A percentile compares a stretch with the other conserved stretches of the same genome.
These are phyloP conservation scores for Candoia aspera DNA, from an alignment of 2,113 vertebrate species.

Conservation along the genomic window DNA sequence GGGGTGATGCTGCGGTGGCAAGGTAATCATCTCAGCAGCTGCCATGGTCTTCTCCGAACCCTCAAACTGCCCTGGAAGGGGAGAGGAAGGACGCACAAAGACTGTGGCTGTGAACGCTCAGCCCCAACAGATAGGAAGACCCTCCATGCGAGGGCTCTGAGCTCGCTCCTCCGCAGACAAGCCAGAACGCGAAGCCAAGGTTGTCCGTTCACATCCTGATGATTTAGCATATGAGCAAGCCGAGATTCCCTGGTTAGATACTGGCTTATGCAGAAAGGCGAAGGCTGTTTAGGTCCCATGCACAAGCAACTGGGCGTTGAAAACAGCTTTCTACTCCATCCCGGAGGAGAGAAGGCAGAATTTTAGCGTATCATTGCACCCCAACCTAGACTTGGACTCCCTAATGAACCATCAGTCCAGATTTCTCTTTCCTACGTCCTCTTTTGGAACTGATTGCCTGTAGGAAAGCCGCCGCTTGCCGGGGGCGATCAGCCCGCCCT, in stretches of 20 bases:
- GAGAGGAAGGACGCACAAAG: background rate
- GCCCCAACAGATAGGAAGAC: too few species aligned
- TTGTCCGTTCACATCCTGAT: background rate
- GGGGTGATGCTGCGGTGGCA: slow-evolving; percentile 69
- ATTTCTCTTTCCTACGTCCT: background rate
- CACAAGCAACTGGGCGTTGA: background rate
- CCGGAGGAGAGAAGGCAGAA: too few species aligned
- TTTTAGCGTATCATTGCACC: too few species aligned
- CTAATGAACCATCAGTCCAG: background rate
- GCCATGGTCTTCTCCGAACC: slow-evolving; percentile 74
- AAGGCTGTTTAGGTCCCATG: background rate
- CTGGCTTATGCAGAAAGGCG: accelerated
- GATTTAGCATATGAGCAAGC: background rate
- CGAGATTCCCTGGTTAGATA: background rate
- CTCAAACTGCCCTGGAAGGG: slow-evolving; percentile 88
- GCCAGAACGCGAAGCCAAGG: background rate
- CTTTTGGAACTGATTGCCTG: background rate
- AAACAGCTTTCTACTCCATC: too few species aligned
- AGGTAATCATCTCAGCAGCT: slow-evolving; percentile 46
- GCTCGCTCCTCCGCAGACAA: background rate
- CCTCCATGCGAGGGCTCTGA: too few species aligned
- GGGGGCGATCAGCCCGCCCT: background rate
- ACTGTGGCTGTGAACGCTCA: too few species aligned
- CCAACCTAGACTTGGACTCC: too few species aligned
- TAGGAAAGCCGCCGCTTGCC: background rate